Percentiles rank a stretch among this genome's conserved stretches.
These are phyloP conservation scores for Epinephelus malabaricus DNA, from an alignment of 2,797 vertebrate species.

Conservation along the genomic window DNA sequence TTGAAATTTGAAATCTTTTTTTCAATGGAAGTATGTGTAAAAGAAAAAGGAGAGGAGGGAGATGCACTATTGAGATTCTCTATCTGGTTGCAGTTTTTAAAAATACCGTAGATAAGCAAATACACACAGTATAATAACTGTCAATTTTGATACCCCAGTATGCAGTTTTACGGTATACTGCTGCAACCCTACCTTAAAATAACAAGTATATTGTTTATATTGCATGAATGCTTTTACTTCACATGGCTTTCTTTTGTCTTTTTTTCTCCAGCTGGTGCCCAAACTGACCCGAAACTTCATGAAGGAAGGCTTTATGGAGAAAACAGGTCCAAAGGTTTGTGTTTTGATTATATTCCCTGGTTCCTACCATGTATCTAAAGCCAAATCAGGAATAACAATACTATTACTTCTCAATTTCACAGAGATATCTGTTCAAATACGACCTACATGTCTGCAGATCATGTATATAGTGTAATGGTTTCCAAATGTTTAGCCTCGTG, in stretches of 20 bases:
- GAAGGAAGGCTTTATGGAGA: slow-evolving; percentile 99
- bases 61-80: no score
- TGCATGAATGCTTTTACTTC: not conserved
- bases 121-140: no score
- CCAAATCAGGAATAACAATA: not conserved
- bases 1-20: no score
- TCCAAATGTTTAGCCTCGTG: not conserved
- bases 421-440: not conserved
- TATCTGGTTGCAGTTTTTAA: no score
- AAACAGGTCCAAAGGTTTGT: slow-evolving; percentile 96
- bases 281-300: slow-evolving; percentile 98
- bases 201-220: no score
- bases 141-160: no score
- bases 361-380: not conserved
- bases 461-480: not conserved
- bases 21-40: no score
- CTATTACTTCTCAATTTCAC: not conserved
- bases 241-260: not conserved
- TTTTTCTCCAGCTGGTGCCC: slow-evolving; percentile 90
- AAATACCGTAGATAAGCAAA: no score
- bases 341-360: not conserved
- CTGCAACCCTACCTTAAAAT: no score
- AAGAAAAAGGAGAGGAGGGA: no score
- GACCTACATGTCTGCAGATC: not conserved
- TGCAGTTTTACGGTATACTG: no score